Base-by-base conservation (phyloP, 2,797 vertebrate species). In the Zenarchopterus dispar region DNA sequence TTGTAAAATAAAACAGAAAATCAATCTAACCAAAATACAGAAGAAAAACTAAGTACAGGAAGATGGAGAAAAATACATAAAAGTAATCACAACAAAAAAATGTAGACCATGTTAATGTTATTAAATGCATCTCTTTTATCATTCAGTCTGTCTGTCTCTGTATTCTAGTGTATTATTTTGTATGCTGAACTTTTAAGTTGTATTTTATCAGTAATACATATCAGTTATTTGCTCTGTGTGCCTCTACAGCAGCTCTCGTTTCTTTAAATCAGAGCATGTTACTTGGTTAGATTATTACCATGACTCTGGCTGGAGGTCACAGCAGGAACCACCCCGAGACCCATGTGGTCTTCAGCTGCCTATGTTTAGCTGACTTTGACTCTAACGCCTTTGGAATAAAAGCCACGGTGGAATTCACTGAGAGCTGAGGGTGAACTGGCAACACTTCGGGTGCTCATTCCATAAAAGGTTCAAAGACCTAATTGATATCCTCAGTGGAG, bases 201-300 rank as follows among this genome's bases (percentile, higher is more conserved):
- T 26, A 26, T 26, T 26, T 26, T 26, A 26, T 26, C 24, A 26
- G 24, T 26, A n/a, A n/a, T n/a, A n/a, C n/a, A n/a, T n/a, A n/a
- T n/a, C n/a, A n/a, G n/a, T n/a, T n/a, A n/a, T n/a, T n/a, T n/a
- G n/a, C n/a, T n/a, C n/a, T n/a, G n/a, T n/a, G n/a, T n/a, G n/a
- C n/a, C n/a, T n/a, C n/a, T n/a, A n/a, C n/a, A n/a, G n/a, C n/a
- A 28, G 28, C 28, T 28, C 5, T 6, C 5, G 28, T 28, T 28
- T 28, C 8, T 28, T 28, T 28, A 5, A 3, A 28, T 1, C 28
- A 28, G 28, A 28, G 28, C 28, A 28, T 28, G 3, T 28, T 28
- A 28, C 79, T 89, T 80, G 80, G 87, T 85, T 87, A 83, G 82
- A 88, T 80, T 91, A 87, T 89, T 82, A 88, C n/a, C n/a, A n/a